Conservation (phyloP, 2,888 invertebrate species). For the Fabriciana adippe region DNA sequence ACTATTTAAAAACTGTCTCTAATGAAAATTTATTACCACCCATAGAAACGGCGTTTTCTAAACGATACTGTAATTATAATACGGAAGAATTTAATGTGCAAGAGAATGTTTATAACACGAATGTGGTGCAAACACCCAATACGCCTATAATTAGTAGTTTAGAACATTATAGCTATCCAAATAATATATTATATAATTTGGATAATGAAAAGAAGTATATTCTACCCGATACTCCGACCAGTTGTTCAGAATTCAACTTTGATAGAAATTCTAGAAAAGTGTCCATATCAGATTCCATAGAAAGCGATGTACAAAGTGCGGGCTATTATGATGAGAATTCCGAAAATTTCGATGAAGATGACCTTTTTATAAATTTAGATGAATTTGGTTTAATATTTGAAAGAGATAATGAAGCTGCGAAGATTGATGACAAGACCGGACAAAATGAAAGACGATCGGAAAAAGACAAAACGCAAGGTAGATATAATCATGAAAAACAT, state of each 20-base stretch:
- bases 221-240: slow-evolving; percentile 72
- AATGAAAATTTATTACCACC: slow-evolving; percentile 68
- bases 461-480: slow-evolving; percentile 68
- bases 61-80: slow-evolving; percentile 63
- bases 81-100: slow-evolving; percentile 49
- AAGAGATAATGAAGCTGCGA: slow-evolving; percentile 53
- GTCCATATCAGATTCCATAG: slow-evolving; percentile 72
- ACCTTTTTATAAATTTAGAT: slow-evolving; percentile 73
- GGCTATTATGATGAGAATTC: slow-evolving; percentile 74
- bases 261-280: slow-evolving; percentile 66
- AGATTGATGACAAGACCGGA: slow-evolving; percentile 45
- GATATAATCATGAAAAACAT: not conserved
- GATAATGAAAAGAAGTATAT: slow-evolving; percentile 64
- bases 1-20: slow-evolving; percentile 56
- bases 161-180: slow-evolving; percentile 76
- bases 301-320: slow-evolving; percentile 72
- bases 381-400: slow-evolving; percentile 71
- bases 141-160: slow-evolving; percentile 58
- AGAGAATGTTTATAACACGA: slow-evolving; percentile 42
- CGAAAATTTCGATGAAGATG: slow-evolving; percentile 73
- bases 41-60: slow-evolving; percentile 75
- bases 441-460: slow-evolving; percentile 54
- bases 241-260: slow-evolving; percentile 70
- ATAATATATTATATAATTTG: slow-evolving; percentile 71
- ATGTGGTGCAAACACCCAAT: slow-evolving; percentile 43